These are phyloP conservation scores for Telmatochromis sp. DNA, from an alignment of 2,113 vertebrate species.

Conservation along the genomic window DNA sequence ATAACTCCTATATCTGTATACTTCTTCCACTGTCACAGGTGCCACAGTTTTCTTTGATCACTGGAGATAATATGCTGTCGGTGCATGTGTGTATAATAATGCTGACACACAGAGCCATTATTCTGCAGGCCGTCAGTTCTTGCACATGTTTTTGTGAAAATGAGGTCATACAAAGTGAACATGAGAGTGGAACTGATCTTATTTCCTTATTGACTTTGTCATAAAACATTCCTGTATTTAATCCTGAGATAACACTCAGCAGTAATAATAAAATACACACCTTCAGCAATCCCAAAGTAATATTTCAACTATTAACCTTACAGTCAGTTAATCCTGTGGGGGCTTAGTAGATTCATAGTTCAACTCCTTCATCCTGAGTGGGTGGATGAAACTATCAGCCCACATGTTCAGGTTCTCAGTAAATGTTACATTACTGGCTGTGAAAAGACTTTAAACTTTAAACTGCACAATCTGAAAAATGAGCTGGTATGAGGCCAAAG, in stretches of 20 bases:
- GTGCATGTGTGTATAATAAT: not conserved
- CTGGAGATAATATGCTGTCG: not conserved
- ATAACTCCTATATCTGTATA: not conserved
- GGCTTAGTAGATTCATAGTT: not conserved
- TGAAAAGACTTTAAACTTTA: not conserved
- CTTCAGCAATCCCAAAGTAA: not conserved
- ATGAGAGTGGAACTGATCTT: not conserved
- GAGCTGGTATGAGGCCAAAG: not conserved
- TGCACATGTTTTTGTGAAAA: rapidly evolving
- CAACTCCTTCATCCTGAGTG: not conserved
- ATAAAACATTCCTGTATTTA: not conserved
- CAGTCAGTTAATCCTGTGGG: not conserved
- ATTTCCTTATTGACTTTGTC: not conserved
- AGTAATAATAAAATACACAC: not conserved
- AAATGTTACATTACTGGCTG: not conserved
- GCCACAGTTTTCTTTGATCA: not conserved
- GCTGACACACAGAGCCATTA: not conserved
- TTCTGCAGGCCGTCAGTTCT: rapidly evolving
- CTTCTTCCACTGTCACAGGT: not conserved
- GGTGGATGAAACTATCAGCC: not conserved
- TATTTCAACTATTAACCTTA: rapidly evolving
- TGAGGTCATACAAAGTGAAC: rapidly evolving
- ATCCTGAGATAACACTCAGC: not conserved
- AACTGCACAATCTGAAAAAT: not conserved
- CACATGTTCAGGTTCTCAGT: not conserved